Evolutionary conservation across 2,797 vertebrate genomes (phyloP), one percentile per base, ranked within the genome.

Genomic region (Tokudaia tokunoshimensis): DNA sequence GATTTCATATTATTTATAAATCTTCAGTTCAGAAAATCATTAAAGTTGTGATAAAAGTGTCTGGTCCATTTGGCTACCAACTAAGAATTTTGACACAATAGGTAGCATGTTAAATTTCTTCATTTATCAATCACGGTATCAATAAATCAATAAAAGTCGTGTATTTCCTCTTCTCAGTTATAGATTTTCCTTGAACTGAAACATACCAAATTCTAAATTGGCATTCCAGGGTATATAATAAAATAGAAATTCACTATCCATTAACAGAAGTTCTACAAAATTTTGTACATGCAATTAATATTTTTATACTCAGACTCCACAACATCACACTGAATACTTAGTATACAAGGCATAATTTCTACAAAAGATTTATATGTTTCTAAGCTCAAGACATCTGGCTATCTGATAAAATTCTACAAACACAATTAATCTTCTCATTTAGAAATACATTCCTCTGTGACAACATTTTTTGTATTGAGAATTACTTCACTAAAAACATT

Each of bases 391-490:
- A 52, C 47, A 85, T 90, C 63, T 86, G 47, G 47, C 11, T 92
- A 61, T 61, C 65, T 61, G 26, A 24, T 74, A 81, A 74, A 83
- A 93, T 22, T 79, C 61, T 41, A 59, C 19, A 89, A 92, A 67
- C 41, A 84, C n/a, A 92, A 94, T 52, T 86, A 93, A 86, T 85
- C 72, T 76, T 41, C 41, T 94, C 70, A 80, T 72, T 86, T 85
- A 75, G 37, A 92, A 92, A 79, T 13, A 15, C 3, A 81, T 57
- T 78, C 50, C 55, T 50, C 31, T 12, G 26, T 44, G 31, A 75
- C 19, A 50, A 76, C 72, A 65, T 72, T 55, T 59, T 59, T 0
- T 1, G 17, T 55, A 78, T 19, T 91, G 76, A 85, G 6, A 83
- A 50, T 44, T 67, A 86, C 3, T 37, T 65, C 74, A 50, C 11